Base-by-base conservation (phyloP, 30 jellyfish, hydroid and myxozoan species). In the Chrysaora quinquecirrha region DNA sequence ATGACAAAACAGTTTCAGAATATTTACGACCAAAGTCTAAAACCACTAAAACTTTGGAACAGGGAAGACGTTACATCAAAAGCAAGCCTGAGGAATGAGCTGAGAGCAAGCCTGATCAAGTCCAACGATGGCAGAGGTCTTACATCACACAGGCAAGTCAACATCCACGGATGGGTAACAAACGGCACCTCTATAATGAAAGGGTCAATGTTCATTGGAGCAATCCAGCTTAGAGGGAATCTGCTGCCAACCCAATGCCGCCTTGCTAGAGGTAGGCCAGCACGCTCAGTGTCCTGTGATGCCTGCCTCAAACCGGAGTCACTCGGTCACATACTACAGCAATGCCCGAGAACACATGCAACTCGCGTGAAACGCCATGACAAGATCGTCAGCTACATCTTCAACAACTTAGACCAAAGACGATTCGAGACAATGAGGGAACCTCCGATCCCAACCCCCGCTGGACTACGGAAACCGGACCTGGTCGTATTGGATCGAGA, bases 271-370 rank as follows among this genome's bases (percentile, higher is more conserved):
- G 78, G 49, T 20, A 54, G 52, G 56, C 1, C 52, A 10, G 54
- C 14, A 9, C 14, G 54, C 52, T 16, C 9, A 16, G 58, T 43
- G 16, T 43, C 21, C 24, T 30, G 50, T 65, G 25, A 12, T 23
- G 16, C n/a, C 54, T 0, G 52, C 48, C 6, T 54, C 18, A 30
- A 20, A 65, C 49, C 54, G 20, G 1, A 65, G 31, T 23, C 78
- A 23, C 23, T 65, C 16, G 78, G 78, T 0, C 78, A 65, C 78
- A 65, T 65, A 10, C 50, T 65, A 25, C 78, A 65, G 1, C 54
- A 23, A 30, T 65, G 78, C 1, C 78, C 54, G 0, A 25, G 78
- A 31, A 65, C 78, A 14, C 52, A 30, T 14, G 78, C 24, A 12
- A 12, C 16, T 0, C 48, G 78, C 18, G 31, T 65, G 12, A 65